phyloP scores from a whole-genome alignment of 2,888 invertebrate species.

The Drosophila affinis region DNA sequence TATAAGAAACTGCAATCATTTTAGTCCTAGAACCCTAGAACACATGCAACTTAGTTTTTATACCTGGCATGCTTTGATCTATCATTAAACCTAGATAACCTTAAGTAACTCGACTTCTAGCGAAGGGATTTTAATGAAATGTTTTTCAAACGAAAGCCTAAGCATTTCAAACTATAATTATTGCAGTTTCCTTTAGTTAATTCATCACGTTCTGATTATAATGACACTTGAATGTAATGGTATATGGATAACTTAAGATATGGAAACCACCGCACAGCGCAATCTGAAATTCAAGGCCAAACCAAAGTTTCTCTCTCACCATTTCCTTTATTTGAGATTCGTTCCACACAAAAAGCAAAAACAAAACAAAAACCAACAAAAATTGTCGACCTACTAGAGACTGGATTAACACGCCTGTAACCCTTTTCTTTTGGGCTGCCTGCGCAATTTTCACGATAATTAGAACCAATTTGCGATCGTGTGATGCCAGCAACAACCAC shows the following conservation, averaged over 20 bases:
- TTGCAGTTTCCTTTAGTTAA: slow-evolving; percentile 23
- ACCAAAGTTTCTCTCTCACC: slow-evolving; percentile 42
- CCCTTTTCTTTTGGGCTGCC: slow-evolving; percentile 79
- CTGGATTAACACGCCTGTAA: slow-evolving; percentile 81
- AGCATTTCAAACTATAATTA: neutral
- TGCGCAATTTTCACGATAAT: slow-evolving; percentile 39
- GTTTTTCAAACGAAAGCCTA: neutral
- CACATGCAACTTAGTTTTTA: neutral
- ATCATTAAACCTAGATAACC: neutral
- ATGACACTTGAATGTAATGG: slow-evolving; percentile 13
- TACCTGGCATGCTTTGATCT: neutral
- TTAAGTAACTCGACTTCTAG: neutral
- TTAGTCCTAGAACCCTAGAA: neutral
- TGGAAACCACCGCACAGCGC: slow-evolving; percentile 49
- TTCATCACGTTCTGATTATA: slow-evolving; percentile 2
- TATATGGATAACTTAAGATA: slow-evolving; percentile 20
- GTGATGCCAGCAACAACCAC: slow-evolving; percentile 48
- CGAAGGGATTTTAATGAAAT: neutral
- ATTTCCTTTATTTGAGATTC: slow-evolving; percentile 50
- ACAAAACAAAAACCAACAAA: slow-evolving; percentile 34
- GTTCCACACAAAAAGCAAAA: slow-evolving; percentile 46
- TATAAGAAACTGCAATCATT: slow-evolving; percentile 27
- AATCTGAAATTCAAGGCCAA: slow-evolving; percentile 69
- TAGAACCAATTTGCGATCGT: slow-evolving; percentile 57
- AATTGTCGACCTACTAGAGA: slow-evolving; percentile 52